phyloP scores from a whole-genome alignment of 1,140 invertebrate species.

The Vanessa atalanta region DNA sequence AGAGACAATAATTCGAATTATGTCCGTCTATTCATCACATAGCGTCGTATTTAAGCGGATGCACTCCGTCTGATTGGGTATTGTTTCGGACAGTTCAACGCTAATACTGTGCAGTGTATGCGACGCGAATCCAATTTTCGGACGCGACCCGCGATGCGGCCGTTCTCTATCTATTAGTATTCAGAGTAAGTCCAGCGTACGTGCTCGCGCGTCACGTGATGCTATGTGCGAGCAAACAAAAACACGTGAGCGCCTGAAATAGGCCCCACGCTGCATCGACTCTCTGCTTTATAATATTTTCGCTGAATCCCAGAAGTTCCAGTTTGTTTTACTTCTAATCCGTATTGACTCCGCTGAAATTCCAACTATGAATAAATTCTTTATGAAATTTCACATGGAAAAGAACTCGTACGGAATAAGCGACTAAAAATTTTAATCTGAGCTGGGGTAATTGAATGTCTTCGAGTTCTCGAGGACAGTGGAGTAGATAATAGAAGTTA shows the following conservation, averaged over 20 bases:
- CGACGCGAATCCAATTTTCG: conserved; percentile 74
- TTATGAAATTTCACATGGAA: conserved; percentile 27
- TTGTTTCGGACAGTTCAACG: conserved; percentile 60
- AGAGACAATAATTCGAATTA: background rate
- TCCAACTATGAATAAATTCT: conserved; percentile 33
- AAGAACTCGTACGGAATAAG: conserved; percentile 39
- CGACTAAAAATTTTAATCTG: conserved; percentile 49
- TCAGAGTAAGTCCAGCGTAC: conserved; percentile 52
- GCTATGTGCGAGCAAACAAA: conserved; percentile 69
- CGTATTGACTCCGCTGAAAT: conserved; percentile 32
- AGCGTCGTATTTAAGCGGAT: conserved; percentile 19
- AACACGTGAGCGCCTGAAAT: conserved; percentile 57
- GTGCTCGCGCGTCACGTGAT: conserved; percentile 63
- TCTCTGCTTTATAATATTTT: conserved; percentile 46
- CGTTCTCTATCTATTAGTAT: conserved; percentile 63
- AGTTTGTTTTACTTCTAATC: conserved; percentile 35
- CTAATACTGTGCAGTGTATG: conserved; percentile 62
- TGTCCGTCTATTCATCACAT: background rate
- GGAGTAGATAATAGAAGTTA: conserved; percentile 67
- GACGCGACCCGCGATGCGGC: conserved; percentile 51
- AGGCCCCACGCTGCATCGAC: conserved; percentile 48
- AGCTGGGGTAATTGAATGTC: conserved; percentile 64
- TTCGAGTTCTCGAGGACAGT: conserved; percentile 49
- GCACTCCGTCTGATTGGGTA: conserved; percentile 69
- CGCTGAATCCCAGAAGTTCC: conserved; percentile 31